A percentile compares a stretch with the other conserved stretches of the same genome.
Evolutionary conservation across 2,113 vertebrate genomes (phyloP).

Genomic region (Nycticryphes semicollaris): DNA sequence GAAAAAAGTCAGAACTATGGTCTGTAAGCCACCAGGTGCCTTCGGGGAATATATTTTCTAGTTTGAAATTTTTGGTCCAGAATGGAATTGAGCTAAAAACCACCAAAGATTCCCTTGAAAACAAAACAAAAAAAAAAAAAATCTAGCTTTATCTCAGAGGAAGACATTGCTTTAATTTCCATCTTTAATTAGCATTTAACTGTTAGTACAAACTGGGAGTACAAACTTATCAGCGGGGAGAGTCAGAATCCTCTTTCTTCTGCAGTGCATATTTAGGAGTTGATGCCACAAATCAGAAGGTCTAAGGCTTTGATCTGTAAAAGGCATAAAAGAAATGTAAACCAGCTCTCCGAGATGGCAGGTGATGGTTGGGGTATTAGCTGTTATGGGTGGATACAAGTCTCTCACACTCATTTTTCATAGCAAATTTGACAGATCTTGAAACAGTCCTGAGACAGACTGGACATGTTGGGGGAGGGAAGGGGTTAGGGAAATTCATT

Average conservation of each 20-base stretch:
- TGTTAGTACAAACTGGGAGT: neutral
- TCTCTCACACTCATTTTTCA: neutral
- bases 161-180: neutral
- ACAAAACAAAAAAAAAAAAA: neutral
- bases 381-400: neutral
- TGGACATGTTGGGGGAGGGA: neutral
- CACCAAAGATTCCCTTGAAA: neutral
- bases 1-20: neutral
- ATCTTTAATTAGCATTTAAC: neutral
- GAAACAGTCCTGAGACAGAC: neutral
- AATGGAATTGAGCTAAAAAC: neutral
- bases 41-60: neutral
- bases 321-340: neutral
- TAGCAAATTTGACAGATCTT: neutral
- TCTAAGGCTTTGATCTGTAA: constrained; percentile 25
- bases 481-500: neutral
- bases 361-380: neutral
- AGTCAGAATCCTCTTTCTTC: neutral
- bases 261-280: neutral
- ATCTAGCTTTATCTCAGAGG: neutral
- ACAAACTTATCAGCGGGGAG: neutral
- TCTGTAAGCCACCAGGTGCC: neutral
- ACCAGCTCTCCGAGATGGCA: neutral
- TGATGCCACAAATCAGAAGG: neutral
- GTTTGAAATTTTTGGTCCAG: neutral